These are phyloP conservation scores for Gallinago jamesoni DNA, from an alignment of 2,113 vertebrate species.

Conservation along the genomic window DNA sequence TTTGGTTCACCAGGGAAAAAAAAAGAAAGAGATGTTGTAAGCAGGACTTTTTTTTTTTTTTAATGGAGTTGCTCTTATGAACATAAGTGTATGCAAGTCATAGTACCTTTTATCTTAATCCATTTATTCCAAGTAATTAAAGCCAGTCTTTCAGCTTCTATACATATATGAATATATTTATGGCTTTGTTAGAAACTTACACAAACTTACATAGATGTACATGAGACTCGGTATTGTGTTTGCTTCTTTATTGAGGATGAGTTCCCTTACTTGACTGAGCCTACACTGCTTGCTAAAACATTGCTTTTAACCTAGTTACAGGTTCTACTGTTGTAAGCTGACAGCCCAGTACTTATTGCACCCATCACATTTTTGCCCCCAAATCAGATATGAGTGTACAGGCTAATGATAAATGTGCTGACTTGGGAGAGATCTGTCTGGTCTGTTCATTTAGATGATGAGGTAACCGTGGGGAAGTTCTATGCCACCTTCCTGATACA, in stretches of 20 bases:
- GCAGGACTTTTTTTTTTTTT: background rate
- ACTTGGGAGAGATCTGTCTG: constrained; percentile 97
- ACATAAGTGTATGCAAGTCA: background rate
- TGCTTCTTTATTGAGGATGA: constrained; percentile 40
- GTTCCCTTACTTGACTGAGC: constrained; percentile 44
- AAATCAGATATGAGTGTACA: constrained; percentile 63
- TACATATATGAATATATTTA: background rate
- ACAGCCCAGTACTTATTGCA: background rate
- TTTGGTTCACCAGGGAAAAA: background rate
- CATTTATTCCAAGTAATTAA: constrained; percentile 14
- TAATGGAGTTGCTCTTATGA: background rate
- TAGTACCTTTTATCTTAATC: background rate
- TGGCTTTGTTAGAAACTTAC: constrained; percentile 52
- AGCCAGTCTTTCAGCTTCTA: background rate
- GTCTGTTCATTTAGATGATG: constrained; percentile 99
- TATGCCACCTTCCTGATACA: constrained; percentile 99
- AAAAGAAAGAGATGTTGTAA: background rate
- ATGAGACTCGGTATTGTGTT: background rate
- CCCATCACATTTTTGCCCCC: constrained; percentile 9
- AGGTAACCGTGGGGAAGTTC: constrained; percentile 99
- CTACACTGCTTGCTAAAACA: constrained; percentile 71
- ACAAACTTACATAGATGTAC: background rate
- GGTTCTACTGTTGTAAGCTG: background rate
- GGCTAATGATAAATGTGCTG: constrained; percentile 83
- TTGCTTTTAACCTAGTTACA: constrained; percentile 68